Evolutionary conservation across 2,113 vertebrate genomes (phyloP).

Genomic region (Caranx ignobilis): DNA sequence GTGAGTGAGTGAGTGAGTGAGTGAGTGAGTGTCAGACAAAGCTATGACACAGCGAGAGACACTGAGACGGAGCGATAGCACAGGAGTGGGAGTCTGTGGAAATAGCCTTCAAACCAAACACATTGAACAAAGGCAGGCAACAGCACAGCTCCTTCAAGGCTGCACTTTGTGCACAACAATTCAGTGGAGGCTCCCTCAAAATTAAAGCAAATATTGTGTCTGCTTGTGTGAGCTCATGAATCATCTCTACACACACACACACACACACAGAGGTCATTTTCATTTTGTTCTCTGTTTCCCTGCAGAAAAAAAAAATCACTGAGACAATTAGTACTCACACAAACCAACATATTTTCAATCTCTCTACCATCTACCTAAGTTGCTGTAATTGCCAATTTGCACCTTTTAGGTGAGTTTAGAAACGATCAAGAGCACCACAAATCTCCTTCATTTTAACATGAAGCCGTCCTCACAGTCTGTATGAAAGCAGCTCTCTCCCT

Average conservation of each 20-base stretch:
- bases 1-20: slow-evolving; percentile 26
- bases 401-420: not conserved
- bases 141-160: slow-evolving; percentile 61
- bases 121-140: slow-evolving; percentile 58
- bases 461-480: too few species aligned
- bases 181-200: slow-evolving; percentile 47
- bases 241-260: slow-evolving; percentile 32
- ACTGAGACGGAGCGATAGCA: slow-evolving; percentile 51
- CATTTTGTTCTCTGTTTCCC: slow-evolving; percentile 10
- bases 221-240: slow-evolving; percentile 41
- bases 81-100: slow-evolving; percentile 65
- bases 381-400: not conserved
- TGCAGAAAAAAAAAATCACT: slow-evolving; percentile 27
- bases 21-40: slow-evolving; percentile 49
- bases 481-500: too few species aligned
- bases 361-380: not conserved
- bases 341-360: slow-evolving; percentile 4
- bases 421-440: not conserved
- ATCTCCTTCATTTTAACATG: too few species aligned
- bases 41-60: slow-evolving; percentile 63
- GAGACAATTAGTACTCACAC: not conserved
- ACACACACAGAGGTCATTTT: slow-evolving; percentile 35
- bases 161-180: slow-evolving; percentile 44
- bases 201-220: slow-evolving; percentile 59
- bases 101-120: slow-evolving; percentile 71